Evolutionary conservation across 2,797 vertebrate genomes (phyloP).

Genomic region (Argentina silus): DNA sequence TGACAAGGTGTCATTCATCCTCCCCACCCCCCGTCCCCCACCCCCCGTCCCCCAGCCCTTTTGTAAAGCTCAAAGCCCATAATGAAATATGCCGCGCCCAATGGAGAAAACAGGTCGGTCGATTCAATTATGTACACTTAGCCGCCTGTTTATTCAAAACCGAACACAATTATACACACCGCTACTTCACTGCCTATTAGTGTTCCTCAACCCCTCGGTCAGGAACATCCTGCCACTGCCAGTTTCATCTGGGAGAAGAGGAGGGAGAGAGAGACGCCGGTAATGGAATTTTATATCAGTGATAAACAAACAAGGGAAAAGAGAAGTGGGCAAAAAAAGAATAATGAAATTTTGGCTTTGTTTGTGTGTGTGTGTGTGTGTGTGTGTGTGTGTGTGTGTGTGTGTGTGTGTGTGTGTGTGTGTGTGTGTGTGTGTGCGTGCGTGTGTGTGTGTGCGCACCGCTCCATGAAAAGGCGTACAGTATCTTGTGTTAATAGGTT

Average conservation of each 20-base stretch:
- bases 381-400: neutral
- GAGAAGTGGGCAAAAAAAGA: neutral
- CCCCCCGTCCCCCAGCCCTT: neutral
- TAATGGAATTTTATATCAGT: slow-evolving; percentile 37
- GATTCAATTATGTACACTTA: slow-evolving; percentile 51
- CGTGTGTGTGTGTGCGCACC: neutral
- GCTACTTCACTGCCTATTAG: slow-evolving; percentile 41
- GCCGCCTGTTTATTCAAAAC: slow-evolving; percentile 41
- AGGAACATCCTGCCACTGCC: neutral
- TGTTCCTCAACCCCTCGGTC: slow-evolving; percentile 17
- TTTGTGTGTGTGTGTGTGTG: slow-evolving; percentile 9
- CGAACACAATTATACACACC: slow-evolving; percentile 38
- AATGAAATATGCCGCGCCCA: slow-evolving; percentile 49
- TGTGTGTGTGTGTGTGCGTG: slow-evolving; percentile 2
- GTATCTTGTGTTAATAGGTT: neutral
- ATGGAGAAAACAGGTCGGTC: slow-evolving; percentile 36
- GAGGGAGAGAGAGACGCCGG: neutral
- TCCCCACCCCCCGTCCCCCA: neutral
- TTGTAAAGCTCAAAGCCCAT: neutral
- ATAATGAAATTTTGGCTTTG: neutral
- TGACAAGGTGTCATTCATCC: slow-evolving; percentile 15
- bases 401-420: slow-evolving; percentile 2
- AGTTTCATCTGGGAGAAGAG: slow-evolving; percentile 2
- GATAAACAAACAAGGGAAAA: slow-evolving; percentile 31
- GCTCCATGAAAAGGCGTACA: neutral